A percentile compares a stretch with the other conserved stretches of the same genome.
Conservation (phyloP, 1,140 invertebrate genomes). For the Pinna nobilis region DNA sequence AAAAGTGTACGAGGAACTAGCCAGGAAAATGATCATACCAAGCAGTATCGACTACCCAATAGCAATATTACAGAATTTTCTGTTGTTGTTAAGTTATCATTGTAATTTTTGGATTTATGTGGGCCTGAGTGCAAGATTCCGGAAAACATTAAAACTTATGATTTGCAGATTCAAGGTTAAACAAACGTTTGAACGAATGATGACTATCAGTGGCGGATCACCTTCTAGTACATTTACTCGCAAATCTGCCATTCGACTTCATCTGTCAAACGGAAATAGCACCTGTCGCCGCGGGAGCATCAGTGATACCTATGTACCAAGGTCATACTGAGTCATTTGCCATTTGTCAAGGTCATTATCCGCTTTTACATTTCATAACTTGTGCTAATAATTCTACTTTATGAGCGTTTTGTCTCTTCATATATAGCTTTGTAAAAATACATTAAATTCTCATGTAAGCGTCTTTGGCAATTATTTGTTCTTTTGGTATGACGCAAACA, state of each 20-base stretch:
- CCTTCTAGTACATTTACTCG: conserved; percentile 5
- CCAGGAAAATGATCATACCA: conserved; percentile 19
- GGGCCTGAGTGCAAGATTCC: conserved; percentile 36
- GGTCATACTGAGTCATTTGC: too few species aligned
- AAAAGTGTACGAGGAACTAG: conserved; percentile 30
- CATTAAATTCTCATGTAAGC: neutral
- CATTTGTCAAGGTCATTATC: too few species aligned
- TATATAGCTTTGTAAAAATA: neutral
- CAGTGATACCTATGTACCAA: too few species aligned
- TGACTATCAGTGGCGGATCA: conserved; percentile 27
- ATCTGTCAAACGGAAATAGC: conserved; percentile 11
- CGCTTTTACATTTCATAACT: too few species aligned
- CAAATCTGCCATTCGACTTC: neutral
- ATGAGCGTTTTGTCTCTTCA: neutral
- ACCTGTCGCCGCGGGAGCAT: neutral
- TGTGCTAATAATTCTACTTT: too few species aligned
- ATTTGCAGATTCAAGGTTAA: conserved; percentile 30
- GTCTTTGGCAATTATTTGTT: neutral
- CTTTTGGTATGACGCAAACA: neutral
- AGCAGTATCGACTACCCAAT: conserved; percentile 37
- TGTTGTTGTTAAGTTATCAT: conserved; percentile 42
- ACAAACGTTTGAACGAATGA: conserved; percentile 29
- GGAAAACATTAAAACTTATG: conserved; percentile 34
- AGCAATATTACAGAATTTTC: conserved; percentile 43
- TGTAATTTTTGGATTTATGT: conserved; percentile 50